Evolutionary conservation across 1,140 invertebrate genomes (phyloP), one percentile per base, ranked within the genome.

Genomic region (Portunus trituberculatus): DNA sequence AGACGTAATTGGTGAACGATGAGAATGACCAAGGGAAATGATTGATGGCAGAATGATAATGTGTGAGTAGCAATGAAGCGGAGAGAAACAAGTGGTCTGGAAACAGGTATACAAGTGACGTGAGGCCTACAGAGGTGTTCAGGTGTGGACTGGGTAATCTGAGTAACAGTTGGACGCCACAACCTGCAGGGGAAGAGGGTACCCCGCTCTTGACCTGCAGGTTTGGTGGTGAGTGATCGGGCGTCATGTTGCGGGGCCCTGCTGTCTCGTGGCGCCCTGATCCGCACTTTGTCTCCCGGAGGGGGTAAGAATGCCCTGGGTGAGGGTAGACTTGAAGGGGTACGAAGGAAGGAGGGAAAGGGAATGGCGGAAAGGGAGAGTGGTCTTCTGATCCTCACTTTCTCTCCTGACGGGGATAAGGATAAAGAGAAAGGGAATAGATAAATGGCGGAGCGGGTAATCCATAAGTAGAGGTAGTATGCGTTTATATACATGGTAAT

Each of bases 221-320:
- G 67, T 76, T 76, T 76, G 20, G 20, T 2, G 67, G 67, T 76
- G 67, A 76, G 67, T 76, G 67, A 76, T 76, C 20, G 67, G 20
- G 67, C 25, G 67, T 76, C 67, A 76, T 76, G 67, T 76, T 76
- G 25, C 67, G 20, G 67, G 20, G 67, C 67, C 86, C 29, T 88
- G 86, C 31, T 88, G 86, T 88, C 86, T 88, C 86, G 14, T 32
- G 12, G 16, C 45, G 20, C 86, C 86, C 86, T 88, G 86, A 88
- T 46, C 86, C 45, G 8, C 86, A 88, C 86, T 45, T 28, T 45
- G 32, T 88, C 86, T 46, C 31, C 45, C 31, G 45, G 25, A 46
- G 86, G 86, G 86, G 28, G 39, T 39, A 10, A 88, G 29, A 3
- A 46, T 6, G 32, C 8, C 52, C 52, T 0, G 25, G 86, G 32